Evolutionary conservation across 2,888 invertebrate species (phyloP).

Genomic region (Metacarcinus magister): DNA sequence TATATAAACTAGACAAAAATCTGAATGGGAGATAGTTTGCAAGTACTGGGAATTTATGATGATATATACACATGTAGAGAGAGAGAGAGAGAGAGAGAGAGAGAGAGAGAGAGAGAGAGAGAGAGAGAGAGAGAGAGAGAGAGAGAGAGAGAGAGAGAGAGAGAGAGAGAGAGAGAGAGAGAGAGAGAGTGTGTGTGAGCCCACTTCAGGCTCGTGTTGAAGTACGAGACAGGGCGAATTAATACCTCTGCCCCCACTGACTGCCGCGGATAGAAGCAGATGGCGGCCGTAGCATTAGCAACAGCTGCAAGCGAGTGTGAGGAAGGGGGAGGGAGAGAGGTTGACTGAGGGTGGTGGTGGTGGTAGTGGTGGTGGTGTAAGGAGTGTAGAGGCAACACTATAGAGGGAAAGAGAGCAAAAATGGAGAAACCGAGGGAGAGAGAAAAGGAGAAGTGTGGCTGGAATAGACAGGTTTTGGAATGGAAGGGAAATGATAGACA

Average conservation of each 20-base stretch:
- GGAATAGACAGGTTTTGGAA: background rate
- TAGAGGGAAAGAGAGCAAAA: background rate
- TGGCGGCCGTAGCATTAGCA: conserved; percentile 17
- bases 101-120: too few species aligned
- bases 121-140: background rate
- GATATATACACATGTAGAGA: background rate
- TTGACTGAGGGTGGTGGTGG: background rate
- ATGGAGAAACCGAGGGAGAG: conserved; percentile 35
- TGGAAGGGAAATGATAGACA: background rate
- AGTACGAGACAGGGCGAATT: background rate
- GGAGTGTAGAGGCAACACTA: background rate
- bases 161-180: conserved; percentile 48
- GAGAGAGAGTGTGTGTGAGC: background rate
- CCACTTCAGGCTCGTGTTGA: background rate
- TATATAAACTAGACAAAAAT: background rate
- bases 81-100: too few species aligned
- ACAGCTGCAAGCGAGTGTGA: background rate
- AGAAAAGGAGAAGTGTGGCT: background rate
- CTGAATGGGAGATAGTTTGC: background rate
- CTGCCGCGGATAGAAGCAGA: background rate
- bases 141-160: conserved; percentile 43
- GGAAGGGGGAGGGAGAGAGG: background rate
- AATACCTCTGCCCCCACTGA: conserved; percentile 14
- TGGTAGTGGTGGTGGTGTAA: background rate
- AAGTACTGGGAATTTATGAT: background rate